A percentile compares a stretch with the other conserved stretches of the same genome.
These are phyloP conservation scores for Myotis pilosus DNA, from an alignment of 2,797 vertebrate genomes.

Conservation along the genomic window DNA sequence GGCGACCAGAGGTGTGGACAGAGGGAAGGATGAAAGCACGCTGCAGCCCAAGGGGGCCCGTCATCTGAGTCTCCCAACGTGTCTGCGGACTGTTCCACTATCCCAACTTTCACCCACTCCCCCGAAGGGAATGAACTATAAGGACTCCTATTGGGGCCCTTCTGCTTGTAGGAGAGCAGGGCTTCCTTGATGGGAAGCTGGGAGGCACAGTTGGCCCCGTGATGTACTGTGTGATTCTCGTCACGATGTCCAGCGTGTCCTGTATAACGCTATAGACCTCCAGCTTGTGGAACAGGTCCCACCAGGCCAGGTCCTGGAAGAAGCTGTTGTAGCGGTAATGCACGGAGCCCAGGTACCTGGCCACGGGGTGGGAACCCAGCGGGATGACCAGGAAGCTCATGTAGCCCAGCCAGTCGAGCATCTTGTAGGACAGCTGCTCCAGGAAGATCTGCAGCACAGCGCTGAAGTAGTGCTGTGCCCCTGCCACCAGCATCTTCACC, in stretches of 20 bases:
- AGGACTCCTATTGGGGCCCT: constrained; percentile 96
- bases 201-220: constrained; percentile 93
- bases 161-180: constrained; percentile 98
- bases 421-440: constrained; percentile 97
- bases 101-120: constrained; percentile 88
- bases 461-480: constrained; percentile 96
- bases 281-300: constrained; percentile 93
- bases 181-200: constrained; percentile 97
- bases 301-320: constrained; percentile 96
- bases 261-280: constrained; percentile 91
- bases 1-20: constrained; percentile 89
- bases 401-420: constrained; percentile 97
- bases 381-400: constrained; percentile 98
- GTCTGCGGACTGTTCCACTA: background rate
- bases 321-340: constrained; percentile 96
- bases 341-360: constrained; percentile 96
- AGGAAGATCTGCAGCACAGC: constrained; percentile 96
- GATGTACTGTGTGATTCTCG: constrained; percentile 95
- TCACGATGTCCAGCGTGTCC: constrained; percentile 92
- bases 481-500: constrained; percentile 95
- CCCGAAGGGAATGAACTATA: constrained; percentile 97
- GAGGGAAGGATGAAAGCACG: constrained; percentile 93
- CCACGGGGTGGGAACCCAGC: constrained; percentile 95
- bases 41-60: constrained; percentile 90
- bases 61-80: constrained; percentile 95